Evolutionary conservation across 30 jellyfish, hydroid and myxozoan genomes (phyloP).

Genomic region (Cassiopea xamachana): DNA sequence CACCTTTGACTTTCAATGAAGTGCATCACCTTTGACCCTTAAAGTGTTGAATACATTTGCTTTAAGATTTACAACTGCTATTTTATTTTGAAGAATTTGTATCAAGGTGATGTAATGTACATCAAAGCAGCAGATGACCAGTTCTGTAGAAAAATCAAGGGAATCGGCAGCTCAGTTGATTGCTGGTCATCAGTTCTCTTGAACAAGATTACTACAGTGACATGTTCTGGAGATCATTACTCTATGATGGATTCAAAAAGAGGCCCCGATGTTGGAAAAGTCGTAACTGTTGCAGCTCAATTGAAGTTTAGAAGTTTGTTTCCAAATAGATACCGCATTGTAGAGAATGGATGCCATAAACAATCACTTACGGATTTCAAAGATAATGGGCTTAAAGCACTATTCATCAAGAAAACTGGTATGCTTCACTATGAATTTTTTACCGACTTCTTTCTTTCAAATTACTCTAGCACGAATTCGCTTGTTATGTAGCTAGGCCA

Average conservation of each 20-base stretch:
- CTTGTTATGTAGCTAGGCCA: too few species aligned
- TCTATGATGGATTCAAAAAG: slow-evolving; percentile 71
- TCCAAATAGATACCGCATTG: slow-evolving; percentile 21
- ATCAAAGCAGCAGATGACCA: slow-evolving; percentile 72
- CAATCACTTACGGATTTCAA: slow-evolving; percentile 14
- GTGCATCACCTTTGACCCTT: too few species aligned
- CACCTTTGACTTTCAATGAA: too few species aligned
- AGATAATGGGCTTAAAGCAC: slow-evolving; percentile 27
- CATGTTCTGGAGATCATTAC: slow-evolving; percentile 70
- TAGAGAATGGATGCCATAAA: slow-evolving; percentile 33
- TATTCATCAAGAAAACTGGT: slow-evolving; percentile 24
- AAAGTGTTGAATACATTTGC: too few species aligned
- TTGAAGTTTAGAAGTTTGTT: slow-evolving; percentile 38
- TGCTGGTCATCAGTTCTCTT: slow-evolving; percentile 59
- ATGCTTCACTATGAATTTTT: not conserved
- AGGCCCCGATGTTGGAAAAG: slow-evolving; percentile 67
- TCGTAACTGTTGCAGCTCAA: slow-evolving; percentile 50
- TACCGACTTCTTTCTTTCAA: too few species aligned
- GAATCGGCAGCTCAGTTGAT: slow-evolving; percentile 65
- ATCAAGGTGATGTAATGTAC: slow-evolving; percentile 44
- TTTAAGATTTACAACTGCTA: too few species aligned
- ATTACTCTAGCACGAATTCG: too few species aligned
- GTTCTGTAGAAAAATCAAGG: slow-evolving; percentile 46
- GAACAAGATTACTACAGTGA: slow-evolving; percentile 15
- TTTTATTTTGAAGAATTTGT: slow-evolving; percentile 29